phyloP scores from a whole-genome alignment of 2,113 vertebrate genomes.

The Rynchops niger region DNA sequence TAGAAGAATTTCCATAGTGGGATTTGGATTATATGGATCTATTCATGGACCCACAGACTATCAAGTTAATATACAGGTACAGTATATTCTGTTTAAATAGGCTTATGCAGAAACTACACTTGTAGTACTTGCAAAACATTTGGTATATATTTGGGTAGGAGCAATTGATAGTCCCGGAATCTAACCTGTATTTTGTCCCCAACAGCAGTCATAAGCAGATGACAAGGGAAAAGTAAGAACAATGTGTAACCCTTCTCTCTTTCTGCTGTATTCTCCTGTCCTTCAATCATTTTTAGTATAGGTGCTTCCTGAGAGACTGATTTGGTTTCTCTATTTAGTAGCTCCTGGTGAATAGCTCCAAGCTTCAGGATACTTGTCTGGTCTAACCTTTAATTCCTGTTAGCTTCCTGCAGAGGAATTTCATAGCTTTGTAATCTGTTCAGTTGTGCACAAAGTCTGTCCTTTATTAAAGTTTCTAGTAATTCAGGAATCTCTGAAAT shows the following conservation, averaged over 20 bases:
- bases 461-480: not conserved
- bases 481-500: not conserved
- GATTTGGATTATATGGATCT: conserved; percentile 94
- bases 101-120: not conserved
- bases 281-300: not conserved
- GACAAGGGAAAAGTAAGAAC: not conserved
- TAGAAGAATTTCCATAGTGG: conserved; percentile 91
- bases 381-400: not conserved
- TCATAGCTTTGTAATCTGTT: not conserved
- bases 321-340: not conserved
- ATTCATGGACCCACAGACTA: conserved; percentile 95
- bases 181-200: not conserved
- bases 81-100: not conserved
- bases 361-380: not conserved
- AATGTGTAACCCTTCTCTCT: not conserved
- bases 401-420: not conserved
- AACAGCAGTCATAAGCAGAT: not conserved
- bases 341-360: not conserved
- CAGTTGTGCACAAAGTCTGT: not conserved
- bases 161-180: not conserved
- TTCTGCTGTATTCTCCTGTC: not conserved
- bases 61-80: conserved; percentile 96
- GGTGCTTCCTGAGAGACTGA: not conserved
- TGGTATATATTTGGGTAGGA: not conserved
- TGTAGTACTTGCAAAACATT: not conserved